Percentiles rank a stretch among this genome's conserved stretches.
phyloP scores from a whole-genome alignment of 2,113 vertebrate genomes.

The Dromas ardeola region DNA sequence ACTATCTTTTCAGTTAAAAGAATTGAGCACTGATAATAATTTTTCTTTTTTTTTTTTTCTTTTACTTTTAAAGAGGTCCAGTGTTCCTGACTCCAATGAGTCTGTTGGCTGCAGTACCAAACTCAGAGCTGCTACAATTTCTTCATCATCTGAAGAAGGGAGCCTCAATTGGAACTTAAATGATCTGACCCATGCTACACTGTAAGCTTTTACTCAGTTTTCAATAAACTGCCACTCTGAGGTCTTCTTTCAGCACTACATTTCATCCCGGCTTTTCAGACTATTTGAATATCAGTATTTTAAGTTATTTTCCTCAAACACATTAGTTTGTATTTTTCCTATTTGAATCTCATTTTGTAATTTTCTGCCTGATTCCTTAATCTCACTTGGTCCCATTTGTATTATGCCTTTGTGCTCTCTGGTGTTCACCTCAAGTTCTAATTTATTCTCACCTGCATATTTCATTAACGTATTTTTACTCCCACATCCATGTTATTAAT shows the following conservation, averaged over 20 bases:
- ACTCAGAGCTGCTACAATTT: not conserved
- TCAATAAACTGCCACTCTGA: not conserved
- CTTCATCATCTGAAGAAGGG: not conserved
- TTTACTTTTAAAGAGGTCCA: not conserved
- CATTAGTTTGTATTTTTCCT: constrained; percentile 41
- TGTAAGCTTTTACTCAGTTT: not conserved
- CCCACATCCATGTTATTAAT: constrained; percentile 50
- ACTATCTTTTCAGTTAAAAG: not conserved
- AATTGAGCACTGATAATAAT: not conserved
- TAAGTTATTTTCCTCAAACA: constrained; percentile 21
- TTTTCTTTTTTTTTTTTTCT: not conserved
- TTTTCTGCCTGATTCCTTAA: constrained; percentile 50
- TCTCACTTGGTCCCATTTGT: constrained; percentile 39
- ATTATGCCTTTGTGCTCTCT: constrained; percentile 36
- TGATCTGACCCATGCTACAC: not conserved
- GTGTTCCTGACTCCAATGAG: not conserved
- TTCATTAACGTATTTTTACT: constrained; percentile 64
- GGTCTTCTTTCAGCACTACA: not conserved
- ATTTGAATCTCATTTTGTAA: constrained; percentile 43
- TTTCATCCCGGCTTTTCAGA: not conserved
- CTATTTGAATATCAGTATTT: not conserved
- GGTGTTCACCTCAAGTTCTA: constrained; percentile 53
- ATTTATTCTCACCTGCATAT: constrained; percentile 67
- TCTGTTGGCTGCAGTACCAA: not conserved
- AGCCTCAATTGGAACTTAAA: not conserved